Evolutionary conservation across 2,888 invertebrate species (phyloP), one percentile per base, ranked within the genome.

Genomic region (Lasioglossum leucozonium): DNA sequence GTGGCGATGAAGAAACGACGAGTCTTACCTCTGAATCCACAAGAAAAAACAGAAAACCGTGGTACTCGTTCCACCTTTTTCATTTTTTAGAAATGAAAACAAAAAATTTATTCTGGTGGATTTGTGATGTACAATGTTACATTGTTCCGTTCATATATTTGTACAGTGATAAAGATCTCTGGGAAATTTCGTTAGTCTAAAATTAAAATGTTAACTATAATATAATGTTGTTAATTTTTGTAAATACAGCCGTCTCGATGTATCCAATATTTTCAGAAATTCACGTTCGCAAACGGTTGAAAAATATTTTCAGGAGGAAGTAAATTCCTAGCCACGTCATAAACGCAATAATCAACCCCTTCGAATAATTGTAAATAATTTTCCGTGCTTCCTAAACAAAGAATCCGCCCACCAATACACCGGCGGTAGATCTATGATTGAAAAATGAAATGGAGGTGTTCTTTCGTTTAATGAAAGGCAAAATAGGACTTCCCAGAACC

Each of bases 401-500:
- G 6, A 30, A 62, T n/a, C 62, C 5, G 6, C 0, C 26, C 13
- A 16, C 13, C 10, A 55, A 10, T 55, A 10, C 22, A n/a, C n/a
- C 11, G 16, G 6, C 26, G 5, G 26, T 6, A 10, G 16, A 16
- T 30, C 26, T 58, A 6, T 16, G 30, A 65, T 18, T 8, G 34
- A 65, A 30, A 34, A 10, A 34, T 18, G 34, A 34, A 34, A 11
- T 6, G 10, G 6, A 65, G 34, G 30, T 65, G 18, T 0, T 22
- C 34, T 6, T 34, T 67, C n/a, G 42, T 76, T 26, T 34, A 30
- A n/a, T 22, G 42, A 62, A 26, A 44, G 34, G 67, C 77, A 78
- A 82, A 90, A 84, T 79, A 89, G 85, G 82, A 87, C 81, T 90
- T 77, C 44, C 40, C 67, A 40, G 58, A 77, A 42, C 67, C 30